Conservation (phyloP, 2,888 invertebrate species). For the Drosophila colorata region DNA sequence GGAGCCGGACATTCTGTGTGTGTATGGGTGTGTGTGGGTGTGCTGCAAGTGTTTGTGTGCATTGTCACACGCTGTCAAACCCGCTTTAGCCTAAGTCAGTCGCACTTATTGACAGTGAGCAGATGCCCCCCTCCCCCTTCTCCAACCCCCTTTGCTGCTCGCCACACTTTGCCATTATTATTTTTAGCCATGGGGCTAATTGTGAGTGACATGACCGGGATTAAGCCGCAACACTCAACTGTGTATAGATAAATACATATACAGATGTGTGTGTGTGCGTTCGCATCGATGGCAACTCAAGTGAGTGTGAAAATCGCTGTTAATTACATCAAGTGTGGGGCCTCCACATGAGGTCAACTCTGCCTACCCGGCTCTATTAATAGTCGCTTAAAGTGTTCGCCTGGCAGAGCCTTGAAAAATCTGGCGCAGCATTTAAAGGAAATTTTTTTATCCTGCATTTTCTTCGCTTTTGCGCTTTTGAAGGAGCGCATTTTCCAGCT, state of each 20-base stretch:
- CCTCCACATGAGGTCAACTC: conserved; percentile 5
- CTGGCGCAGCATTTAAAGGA: conserved; percentile 22
- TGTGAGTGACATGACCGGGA: conserved; percentile 69
- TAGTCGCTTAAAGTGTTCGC: conserved; percentile 33
- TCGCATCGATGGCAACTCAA: conserved; percentile 63
- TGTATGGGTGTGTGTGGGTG: conserved; percentile 21
- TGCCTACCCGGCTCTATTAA: conserved; percentile 41
- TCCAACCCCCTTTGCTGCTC: background rate
- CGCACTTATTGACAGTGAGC: conserved; percentile 59
- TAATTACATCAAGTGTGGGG: conserved; percentile 41
- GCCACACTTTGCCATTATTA: conserved; percentile 52
- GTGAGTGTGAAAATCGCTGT: conserved; percentile 68
- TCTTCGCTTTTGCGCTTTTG: conserved; percentile 7
- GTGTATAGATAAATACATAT: conserved; percentile 20
- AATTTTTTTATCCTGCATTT: background rate
- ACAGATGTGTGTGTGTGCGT: conserved; percentile 27
- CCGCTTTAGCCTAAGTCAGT: conserved; percentile 65
- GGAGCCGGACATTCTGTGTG: conserved; percentile 10
- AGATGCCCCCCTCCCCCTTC: conserved; percentile 19
- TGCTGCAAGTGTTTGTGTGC: conserved; percentile 45
- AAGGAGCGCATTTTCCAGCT: conserved; percentile 46
- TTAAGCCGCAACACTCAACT: conserved; percentile 36
- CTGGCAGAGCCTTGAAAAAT: conserved; percentile 17
- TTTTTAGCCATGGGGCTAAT: conserved; percentile 75
- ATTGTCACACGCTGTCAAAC: conserved; percentile 74